These are phyloP conservation scores for Cichlasoma orientale DNA, from an alignment of 2,797 vertebrate species.

Conservation along the genomic window DNA sequence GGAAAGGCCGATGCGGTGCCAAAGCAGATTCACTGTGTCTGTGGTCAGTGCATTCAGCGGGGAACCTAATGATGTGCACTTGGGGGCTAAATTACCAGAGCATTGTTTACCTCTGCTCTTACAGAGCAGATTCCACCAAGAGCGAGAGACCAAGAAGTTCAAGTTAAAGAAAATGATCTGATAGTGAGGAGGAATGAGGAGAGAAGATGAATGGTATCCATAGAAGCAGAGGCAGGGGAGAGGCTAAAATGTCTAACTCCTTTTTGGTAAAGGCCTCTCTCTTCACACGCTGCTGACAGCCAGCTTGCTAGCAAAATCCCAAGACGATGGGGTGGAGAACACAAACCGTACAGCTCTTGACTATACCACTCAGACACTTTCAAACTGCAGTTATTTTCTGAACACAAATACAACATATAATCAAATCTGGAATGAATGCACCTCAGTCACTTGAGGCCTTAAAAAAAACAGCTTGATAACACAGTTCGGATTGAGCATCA, in stretches of 20 bases:
- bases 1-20: conserved; percentile 50
- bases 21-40: conserved; percentile 69
- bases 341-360: conserved; percentile 15
- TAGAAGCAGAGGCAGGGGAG: conserved; percentile 42
- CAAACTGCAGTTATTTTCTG: background rate
- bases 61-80: conserved; percentile 72
- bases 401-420: conserved; percentile 6
- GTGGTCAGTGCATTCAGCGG: conserved; percentile 62
- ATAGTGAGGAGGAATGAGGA: conserved; percentile 24
- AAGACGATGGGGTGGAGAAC: conserved; percentile 26
- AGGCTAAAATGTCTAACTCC: conserved; percentile 42
- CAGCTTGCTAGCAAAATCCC: conserved; percentile 46
- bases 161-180: conserved; percentile 60
- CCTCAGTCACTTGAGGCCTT: background rate
- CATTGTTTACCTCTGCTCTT: conserved; percentile 69
- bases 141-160: conserved; percentile 20
- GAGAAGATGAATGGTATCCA: conserved; percentile 57
- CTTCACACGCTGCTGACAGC: conserved; percentile 51
- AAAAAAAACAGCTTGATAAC: background rate
- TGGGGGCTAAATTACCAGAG: conserved; percentile 64
- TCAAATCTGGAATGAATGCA: background rate
- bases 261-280: conserved; percentile 47
- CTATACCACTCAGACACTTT: conserved; percentile 3
- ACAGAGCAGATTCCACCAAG: conserved; percentile 31
- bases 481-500: background rate